A percentile compares a stretch with the other conserved stretches of the same genome.
Conservation (phyloP, 2,113 vertebrate species). For the Podocnemis expansa region DNA sequence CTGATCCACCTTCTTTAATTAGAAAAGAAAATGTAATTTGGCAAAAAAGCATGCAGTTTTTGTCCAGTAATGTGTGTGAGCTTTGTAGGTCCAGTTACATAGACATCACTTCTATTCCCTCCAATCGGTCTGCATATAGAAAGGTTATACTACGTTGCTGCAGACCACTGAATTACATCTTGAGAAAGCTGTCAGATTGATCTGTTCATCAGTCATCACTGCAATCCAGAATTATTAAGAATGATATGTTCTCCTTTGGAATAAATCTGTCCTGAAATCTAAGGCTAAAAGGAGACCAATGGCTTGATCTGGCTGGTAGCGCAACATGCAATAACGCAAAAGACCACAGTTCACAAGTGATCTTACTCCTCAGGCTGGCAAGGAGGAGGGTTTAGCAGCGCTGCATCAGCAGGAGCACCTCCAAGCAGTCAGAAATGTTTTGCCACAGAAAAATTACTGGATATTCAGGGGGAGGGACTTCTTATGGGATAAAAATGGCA, state of each 20-base stretch:
- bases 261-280: constrained; percentile 11
- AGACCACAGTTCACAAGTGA: constrained; percentile 63
- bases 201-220: background rate
- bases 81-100: constrained; percentile 18
- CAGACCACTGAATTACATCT: constrained; percentile 11
- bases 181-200: constrained; percentile 21
- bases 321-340: constrained; percentile 80
- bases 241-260: constrained; percentile 30
- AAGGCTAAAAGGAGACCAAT: constrained; percentile 35
- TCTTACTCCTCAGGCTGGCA: constrained; percentile 66
- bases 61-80: background rate
- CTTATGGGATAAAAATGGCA: constrained; percentile 64
- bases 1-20: constrained; percentile 47
- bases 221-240: background rate
- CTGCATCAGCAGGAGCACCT: constrained; percentile 75
- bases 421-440: constrained; percentile 69
- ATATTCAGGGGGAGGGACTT: constrained; percentile 71
- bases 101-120: background rate
- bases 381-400: constrained; percentile 73
- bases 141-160: background rate
- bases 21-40: constrained; percentile 5
- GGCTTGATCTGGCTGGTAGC: constrained; percentile 69
- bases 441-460: constrained; percentile 69
- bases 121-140: constrained; percentile 14
- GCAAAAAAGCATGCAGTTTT: constrained; percentile 51